A percentile compares a stretch with the other conserved stretches of the same genome.
phyloP scores from a whole-genome alignment of 2,113 vertebrate species.

The Capreolus pygargus region DNA sequence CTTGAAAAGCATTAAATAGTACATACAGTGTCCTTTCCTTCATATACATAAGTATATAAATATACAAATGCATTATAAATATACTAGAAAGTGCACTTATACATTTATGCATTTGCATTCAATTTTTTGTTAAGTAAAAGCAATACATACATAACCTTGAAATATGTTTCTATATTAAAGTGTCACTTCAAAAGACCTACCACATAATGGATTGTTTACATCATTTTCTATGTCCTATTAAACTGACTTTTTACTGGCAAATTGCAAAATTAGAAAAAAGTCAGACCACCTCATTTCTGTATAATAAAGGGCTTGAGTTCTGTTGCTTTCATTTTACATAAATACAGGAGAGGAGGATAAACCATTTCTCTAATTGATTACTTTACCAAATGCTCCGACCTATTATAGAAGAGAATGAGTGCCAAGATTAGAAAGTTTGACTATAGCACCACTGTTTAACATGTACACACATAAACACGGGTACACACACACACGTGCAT shows the following conservation, averaged over 20 bases:
- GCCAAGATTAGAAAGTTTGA: slow-evolving; percentile 1
- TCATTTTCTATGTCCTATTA: background rate
- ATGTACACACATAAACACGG: background rate
- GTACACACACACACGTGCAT: background rate
- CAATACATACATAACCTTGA: slow-evolving; percentile 6
- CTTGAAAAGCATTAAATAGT: slow-evolving; percentile 45
- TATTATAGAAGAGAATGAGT: slow-evolving; percentile 35
- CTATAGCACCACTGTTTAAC: background rate
- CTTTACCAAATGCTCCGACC: background rate
- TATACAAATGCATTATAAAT: background rate
- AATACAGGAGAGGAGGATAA: slow-evolving; percentile 26
- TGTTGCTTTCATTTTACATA: background rate
- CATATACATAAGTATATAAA: background rate
- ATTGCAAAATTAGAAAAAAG: background rate
- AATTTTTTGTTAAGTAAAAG: slow-evolving; percentile 37
- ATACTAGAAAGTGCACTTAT: background rate
- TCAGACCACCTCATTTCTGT: background rate
- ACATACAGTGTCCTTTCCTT: background rate
- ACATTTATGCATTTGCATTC: slow-evolving; percentile 43
- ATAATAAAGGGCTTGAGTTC: background rate
- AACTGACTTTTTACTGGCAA: background rate
- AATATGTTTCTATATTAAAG: background rate
- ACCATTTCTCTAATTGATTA: background rate
- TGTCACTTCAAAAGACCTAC: slow-evolving; percentile 24
- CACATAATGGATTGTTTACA: slow-evolving; percentile 19